These are phyloP conservation scores for Selenia dentaria DNA, from an alignment of 2,888 invertebrate genomes.

Conservation along the genomic window DNA sequence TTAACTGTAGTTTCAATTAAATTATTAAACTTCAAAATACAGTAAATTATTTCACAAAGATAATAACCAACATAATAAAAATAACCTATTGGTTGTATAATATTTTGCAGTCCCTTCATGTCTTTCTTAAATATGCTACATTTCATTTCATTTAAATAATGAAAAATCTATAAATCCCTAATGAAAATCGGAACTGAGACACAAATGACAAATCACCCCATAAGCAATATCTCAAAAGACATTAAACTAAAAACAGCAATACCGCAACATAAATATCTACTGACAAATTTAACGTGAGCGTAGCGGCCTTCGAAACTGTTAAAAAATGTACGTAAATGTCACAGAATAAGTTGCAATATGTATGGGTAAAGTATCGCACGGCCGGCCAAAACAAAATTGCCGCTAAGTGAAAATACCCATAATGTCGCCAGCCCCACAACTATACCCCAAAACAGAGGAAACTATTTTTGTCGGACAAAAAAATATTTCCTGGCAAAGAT, in stretches of 20 bases:
- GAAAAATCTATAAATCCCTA: too few relatives aligned
- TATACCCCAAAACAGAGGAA: slow-evolving; percentile 74
- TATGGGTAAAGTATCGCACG: not conserved
- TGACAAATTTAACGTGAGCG: slow-evolving; percentile 5
- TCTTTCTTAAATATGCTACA: too few relatives aligned
- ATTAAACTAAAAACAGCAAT: slow-evolving; percentile 52
- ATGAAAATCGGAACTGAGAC: slow-evolving; percentile 35
- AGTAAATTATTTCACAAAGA: too few relatives aligned
- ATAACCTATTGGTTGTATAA: too few relatives aligned
- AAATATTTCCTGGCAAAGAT: slow-evolving; percentile 77
- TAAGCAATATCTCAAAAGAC: slow-evolving; percentile 42
- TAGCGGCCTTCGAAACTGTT: not conserved
- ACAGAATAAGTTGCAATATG: slow-evolving; percentile 1
- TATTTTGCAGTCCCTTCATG: too few relatives aligned
- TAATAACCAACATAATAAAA: too few relatives aligned
- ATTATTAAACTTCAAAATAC: too few relatives aligned
- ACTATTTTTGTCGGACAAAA: slow-evolving; percentile 81
- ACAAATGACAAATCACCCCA: slow-evolving; percentile 45
- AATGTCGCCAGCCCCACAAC: slow-evolving; percentile 47
- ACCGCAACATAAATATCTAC: slow-evolving; percentile 56
- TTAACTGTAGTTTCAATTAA: too few relatives aligned
- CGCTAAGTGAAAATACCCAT: slow-evolving; percentile 39
- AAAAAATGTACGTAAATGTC: slow-evolving; percentile 45
- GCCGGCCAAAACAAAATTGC: slow-evolving; percentile 19
- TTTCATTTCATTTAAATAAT: too few relatives aligned